Conservation (phyloP, 2,888 invertebrate genomes). For the Andrena bucephala region DNA sequence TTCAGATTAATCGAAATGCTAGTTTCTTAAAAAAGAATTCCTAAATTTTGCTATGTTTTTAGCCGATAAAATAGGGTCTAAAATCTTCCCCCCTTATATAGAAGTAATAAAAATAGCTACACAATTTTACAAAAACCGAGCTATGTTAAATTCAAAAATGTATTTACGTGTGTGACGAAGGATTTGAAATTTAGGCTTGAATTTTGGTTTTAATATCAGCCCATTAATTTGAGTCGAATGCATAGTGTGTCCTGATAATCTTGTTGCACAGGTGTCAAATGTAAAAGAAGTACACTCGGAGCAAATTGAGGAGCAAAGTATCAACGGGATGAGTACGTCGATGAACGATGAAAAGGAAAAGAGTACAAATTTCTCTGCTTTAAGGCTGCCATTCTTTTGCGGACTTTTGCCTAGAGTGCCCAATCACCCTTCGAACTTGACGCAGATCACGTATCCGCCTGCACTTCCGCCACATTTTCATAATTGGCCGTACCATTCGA, state of each 20-base stretch:
- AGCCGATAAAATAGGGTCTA: no score
- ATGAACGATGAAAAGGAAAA: slow-evolving; percentile 79
- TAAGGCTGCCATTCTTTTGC: slow-evolving; percentile 75
- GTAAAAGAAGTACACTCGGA: slow-evolving; percentile 16
- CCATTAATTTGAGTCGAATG: neutral
- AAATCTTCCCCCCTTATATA: no score
- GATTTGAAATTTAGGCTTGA: no score
- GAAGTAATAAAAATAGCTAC: no score
- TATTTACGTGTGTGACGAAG: no score
- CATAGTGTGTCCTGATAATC: neutral
- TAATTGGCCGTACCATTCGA: slow-evolving; percentile 72
- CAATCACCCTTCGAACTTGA: slow-evolving; percentile 81
- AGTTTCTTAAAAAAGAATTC: no score
- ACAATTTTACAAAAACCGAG: no score
- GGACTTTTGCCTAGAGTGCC: slow-evolving; percentile 75
- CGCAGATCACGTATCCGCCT: slow-evolving; percentile 85
- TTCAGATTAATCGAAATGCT: no score
- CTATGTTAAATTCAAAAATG: no score
- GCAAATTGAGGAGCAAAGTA: slow-evolving; percentile 25
- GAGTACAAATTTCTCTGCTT: slow-evolving; percentile 69
- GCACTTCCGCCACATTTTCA: slow-evolving; percentile 71
- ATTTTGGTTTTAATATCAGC: no score
- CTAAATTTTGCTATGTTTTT: no score
- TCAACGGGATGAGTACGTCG: slow-evolving; percentile 70
- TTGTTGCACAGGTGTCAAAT: slow-evolving; percentile 24